Evolutionary conservation across 1,140 invertebrate genomes (phyloP).

Genomic region (Drosophila equinoxialis): DNA sequence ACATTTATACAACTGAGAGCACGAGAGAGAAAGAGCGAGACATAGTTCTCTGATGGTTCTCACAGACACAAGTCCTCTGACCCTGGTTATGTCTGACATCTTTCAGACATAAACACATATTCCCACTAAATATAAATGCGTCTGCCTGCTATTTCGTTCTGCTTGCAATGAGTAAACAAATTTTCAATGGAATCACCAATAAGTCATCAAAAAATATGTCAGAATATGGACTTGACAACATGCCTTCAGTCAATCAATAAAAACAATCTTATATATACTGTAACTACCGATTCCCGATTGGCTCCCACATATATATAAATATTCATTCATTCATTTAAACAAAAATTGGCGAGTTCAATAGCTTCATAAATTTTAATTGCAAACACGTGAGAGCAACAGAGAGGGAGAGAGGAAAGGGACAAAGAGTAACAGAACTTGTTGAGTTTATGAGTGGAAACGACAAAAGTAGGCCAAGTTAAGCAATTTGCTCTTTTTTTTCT

Average conservation of each 20-base stretch:
- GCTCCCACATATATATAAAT: conserved; percentile 8
- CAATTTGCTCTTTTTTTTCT: conserved; percentile 44
- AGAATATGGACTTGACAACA: conserved; percentile 27
- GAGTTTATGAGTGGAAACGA: conserved; percentile 13
- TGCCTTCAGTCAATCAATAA: conserved; percentile 49
- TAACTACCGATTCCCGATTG: neutral
- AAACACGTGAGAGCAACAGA: conserved; percentile 54
- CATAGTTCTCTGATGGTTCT: neutral
- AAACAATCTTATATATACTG: conserved; percentile 5
- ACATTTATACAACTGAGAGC: neutral
- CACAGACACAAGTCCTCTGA: conserved; percentile 23
- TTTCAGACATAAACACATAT: conserved; percentile 75
- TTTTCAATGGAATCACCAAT: conserved; percentile 83
- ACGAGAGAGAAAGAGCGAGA: neutral
- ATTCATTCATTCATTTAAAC: conserved; percentile 61
- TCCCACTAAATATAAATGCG: conserved; percentile 52
- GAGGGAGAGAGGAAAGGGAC: conserved; percentile 8
- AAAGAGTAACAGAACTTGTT: conserved; percentile 19
- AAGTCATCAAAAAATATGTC: conserved; percentile 70
- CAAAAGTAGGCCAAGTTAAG: conserved; percentile 70
- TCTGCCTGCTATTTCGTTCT: conserved; percentile 57
- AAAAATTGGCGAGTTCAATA: conserved; percentile 70
- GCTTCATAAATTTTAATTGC: conserved; percentile 79
- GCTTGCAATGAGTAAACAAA: conserved; percentile 78
- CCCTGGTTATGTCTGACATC: conserved; percentile 19